Base-by-base conservation (phyloP, 2,113 vertebrate species). In the Cervus canadensis region DNA sequence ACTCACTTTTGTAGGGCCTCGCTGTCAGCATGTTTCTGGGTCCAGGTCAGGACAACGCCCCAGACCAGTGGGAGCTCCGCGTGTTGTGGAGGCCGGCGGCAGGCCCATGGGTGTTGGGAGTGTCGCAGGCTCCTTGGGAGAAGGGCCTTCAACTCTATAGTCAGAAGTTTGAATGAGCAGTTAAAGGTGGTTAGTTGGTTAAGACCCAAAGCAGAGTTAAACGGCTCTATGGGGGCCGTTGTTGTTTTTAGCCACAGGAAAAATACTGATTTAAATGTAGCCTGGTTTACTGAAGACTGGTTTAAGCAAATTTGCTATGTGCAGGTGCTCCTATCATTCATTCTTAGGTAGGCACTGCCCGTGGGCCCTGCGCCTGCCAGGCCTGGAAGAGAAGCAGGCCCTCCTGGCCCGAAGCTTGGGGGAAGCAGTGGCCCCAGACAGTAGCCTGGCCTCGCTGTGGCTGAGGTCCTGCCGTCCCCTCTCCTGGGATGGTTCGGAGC, bases 371-470 rank as follows among this genome's bases (percentile, higher is more conserved):
- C 19, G 56, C 74, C 64, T 62, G 40, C 40, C 62, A 89, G 96
- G 98, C 95, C 98, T 98, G 97, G 92, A 54, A 45, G 86, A 94
- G 98, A 96, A 97, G 86, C 84, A 54, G 82, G 40, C 92, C 83
- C n/a, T 19, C 57, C 84, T 87, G 60, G 56, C 43, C 97, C 43
- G 78, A 81, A 64, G 93, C 76, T 50, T 23, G 92, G 60, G 74
- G 30, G 56, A 74, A 93, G 86, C 91, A 45, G 17, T 15, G 33
- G 62, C 67, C 45, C 64, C 12, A 13, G 14, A 26, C 21, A 1
- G 59, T 76, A 59, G 79, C 87, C 9, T 87, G 78, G 43, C 8
- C 60, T 90, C 15, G 0, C n/a, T 21, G 7, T 10, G 30, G 45
- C 56, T 10, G 3, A 15, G 48, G 14, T 7, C 33, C 2, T 54